Base-by-base conservation (phyloP, 2,797 vertebrate species). In the Onychomys arenicola region DNA sequence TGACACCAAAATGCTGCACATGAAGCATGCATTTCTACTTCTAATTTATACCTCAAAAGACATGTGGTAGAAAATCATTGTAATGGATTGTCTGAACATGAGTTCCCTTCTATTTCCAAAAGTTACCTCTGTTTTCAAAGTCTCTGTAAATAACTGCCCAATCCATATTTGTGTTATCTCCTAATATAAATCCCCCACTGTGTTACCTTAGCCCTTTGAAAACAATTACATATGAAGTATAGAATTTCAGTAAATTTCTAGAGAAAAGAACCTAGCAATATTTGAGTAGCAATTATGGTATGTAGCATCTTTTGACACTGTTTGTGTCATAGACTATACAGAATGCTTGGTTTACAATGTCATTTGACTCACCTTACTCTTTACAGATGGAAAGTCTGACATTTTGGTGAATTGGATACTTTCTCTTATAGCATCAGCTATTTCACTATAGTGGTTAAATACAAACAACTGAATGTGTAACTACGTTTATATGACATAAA, bases 191-290 rank as follows among this genome's bases (percentile, higher is more conserved):
- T 93, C 1, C 29, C 10, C 67, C 65, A 37, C 14, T 69, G 17
- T 49, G 37, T 52, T 80, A n/a, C 55, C 34, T 17, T 77, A 90
- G 25, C 8, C 34, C 52, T 95, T 81, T 63, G 14, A 69, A 59
- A 37, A 76, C 73, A 34, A 46, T 16, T 63, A 16, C 86, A 29
- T 37, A 92, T 63, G 32, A 85, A 78, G 69, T 67, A 43, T 46
- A 92, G 43, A 94, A 82, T 77, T 93, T 37, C 21, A 85, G 49
- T 81, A 88, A 59, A 16, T 57, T 69, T 46, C 49, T 81, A n/a
- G 59, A 49, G 40, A 89, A 95, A 76, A 55, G 2, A 88, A 61
- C 25, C 83, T 88, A 84, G 27, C 55, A 94, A n/a, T 25, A 40
- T 27, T 95, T 16, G 80, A 77, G 17, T 43, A 85, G 63, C 4